Evolutionary conservation across 2,888 invertebrate species (phyloP).

Genomic region (Hemicrepidius hirtus): DNA sequence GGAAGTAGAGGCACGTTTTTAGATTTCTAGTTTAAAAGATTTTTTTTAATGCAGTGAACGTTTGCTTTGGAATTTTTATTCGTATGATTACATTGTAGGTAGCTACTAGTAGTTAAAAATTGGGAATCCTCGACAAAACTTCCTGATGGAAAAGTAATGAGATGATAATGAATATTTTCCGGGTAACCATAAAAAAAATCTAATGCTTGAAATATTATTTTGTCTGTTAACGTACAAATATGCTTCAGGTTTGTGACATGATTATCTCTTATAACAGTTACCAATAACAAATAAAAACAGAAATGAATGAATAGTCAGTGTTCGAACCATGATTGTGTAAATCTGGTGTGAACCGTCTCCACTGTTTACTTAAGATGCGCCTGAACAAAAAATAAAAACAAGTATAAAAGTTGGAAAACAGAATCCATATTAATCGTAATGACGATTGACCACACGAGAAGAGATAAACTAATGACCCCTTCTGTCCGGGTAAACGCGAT

Average conservation of each 20-base stretch:
- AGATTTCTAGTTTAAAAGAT: too few relatives aligned
- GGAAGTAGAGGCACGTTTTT: too few relatives aligned
- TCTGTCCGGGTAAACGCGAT: conserved; percentile 60
- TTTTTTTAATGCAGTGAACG: too few relatives aligned
- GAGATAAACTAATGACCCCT: conserved; percentile 63
- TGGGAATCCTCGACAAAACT: too few relatives aligned
- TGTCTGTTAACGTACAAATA: not conserved
- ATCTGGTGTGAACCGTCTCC: conserved; percentile 36
- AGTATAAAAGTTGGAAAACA: conserved; percentile 31
- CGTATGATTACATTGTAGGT: too few relatives aligned
- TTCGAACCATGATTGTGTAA: conserved; percentile 10
- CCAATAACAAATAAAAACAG: not conserved
- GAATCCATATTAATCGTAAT: conserved; percentile 37
- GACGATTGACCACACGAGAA: conserved; percentile 49
- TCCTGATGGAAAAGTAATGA: too few relatives aligned
- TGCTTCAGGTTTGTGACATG: not conserved
- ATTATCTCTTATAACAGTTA: not conserved
- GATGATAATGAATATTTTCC: too few relatives aligned
- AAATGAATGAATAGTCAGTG: conserved; percentile 13
- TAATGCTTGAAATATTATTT: too few relatives aligned
- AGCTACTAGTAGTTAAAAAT: too few relatives aligned
- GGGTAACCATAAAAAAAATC: too few relatives aligned
- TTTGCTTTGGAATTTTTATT: too few relatives aligned
- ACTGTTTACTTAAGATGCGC: conserved; percentile 35
- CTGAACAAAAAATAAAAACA: conserved; percentile 33